phyloP scores from a whole-genome alignment of 2,113 vertebrate species.

The Nansenia antarctica region DNA sequence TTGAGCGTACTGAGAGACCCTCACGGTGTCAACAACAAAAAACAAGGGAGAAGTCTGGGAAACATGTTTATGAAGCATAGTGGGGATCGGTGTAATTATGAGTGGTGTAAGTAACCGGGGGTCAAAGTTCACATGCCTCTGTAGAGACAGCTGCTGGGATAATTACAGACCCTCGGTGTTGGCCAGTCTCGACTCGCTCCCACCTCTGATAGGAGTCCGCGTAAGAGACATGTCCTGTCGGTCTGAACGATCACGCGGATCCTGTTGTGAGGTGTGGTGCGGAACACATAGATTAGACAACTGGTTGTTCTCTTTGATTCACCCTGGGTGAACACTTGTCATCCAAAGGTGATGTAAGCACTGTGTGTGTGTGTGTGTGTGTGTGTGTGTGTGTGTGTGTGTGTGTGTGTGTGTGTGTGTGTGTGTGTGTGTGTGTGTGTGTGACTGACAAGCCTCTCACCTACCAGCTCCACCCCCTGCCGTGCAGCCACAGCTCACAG shows the following conservation, averaged over 20 bases:
- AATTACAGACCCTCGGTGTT: slow-evolving; percentile 43
- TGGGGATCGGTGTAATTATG: slow-evolving; percentile 50
- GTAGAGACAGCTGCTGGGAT: slow-evolving; percentile 54
- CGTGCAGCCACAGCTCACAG: slow-evolving; percentile 55
- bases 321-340: slow-evolving; percentile 6
- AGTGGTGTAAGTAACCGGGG: slow-evolving; percentile 40
- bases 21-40: too few relatives aligned
- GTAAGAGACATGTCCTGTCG: background rate
- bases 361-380: background rate
- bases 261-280: slow-evolving; percentile 29
- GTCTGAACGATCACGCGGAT: slow-evolving; percentile 3
- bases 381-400: background rate
- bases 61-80: slow-evolving; percentile 23
- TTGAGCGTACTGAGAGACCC: too few relatives aligned
- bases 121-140: slow-evolving; percentile 55
- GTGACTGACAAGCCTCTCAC: slow-evolving; percentile 42
- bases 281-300: slow-evolving; percentile 5
- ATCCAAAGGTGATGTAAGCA: background rate
- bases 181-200: slow-evolving; percentile 47
- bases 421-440: background rate
- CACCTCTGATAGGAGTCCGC: slow-evolving; percentile 21
- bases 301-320: slow-evolving; percentile 17
- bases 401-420: background rate
- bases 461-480: slow-evolving; percentile 58
- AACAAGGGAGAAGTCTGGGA: too few relatives aligned